Percentiles rank a stretch among this genome's conserved stretches.
Conservation (phyloP, 2,888 invertebrate species). For the Drosophila subsilvestris region DNA sequence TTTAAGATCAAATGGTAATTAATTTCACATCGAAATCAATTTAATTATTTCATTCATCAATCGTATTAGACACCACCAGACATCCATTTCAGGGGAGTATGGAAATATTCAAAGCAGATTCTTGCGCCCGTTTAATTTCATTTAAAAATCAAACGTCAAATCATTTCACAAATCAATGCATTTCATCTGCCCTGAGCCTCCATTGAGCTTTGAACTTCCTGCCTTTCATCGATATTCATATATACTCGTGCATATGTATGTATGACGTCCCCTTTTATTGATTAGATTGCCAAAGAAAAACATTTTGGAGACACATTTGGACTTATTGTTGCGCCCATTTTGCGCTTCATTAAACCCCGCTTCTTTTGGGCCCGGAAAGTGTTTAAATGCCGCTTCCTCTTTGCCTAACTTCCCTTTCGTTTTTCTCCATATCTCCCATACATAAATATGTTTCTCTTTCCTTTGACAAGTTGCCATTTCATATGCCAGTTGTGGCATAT, state of each 20-base stretch:
- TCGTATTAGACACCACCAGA: background rate
- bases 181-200: conserved; percentile 39
- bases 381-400: conserved; percentile 67
- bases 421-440: background rate
- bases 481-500: conserved; percentile 38
- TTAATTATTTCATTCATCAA: conserved; percentile 27
- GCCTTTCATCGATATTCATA: conserved; percentile 42
- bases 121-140: conserved; percentile 66
- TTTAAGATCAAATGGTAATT: background rate
- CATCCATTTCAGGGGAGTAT: background rate
- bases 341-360: conserved; percentile 69
- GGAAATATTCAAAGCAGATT: background rate
- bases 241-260: background rate
- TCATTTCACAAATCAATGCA: conserved; percentile 75
- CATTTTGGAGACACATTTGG: conserved; percentile 48
- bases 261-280: conserved; percentile 54
- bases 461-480: conserved; percentile 15
- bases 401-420: conserved; percentile 28
- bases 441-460: background rate
- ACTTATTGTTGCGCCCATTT: conserved; percentile 65
- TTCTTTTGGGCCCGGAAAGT: conserved; percentile 49
- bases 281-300: conserved; percentile 62
- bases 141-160: conserved; percentile 76
- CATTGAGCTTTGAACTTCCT: conserved; percentile 19
- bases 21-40: background rate